phyloP scores from a whole-genome alignment of 2,797 vertebrate genomes.

The Paramormyrops hopkinsi region DNA sequence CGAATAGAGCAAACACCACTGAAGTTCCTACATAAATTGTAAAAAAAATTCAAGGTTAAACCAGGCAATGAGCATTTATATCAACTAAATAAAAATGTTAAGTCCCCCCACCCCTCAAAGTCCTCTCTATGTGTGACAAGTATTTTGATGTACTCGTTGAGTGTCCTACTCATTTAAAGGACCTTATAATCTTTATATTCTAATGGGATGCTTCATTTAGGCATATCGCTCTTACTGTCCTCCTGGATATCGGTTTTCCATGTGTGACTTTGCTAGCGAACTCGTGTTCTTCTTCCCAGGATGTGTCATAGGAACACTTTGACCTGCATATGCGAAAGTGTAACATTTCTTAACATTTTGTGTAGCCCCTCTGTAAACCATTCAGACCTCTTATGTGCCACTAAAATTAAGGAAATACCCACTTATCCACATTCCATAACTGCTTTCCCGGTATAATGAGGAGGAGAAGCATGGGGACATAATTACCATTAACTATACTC shows the following conservation, averaged over 20 bases:
- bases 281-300: neutral
- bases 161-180: neutral
- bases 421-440: neutral
- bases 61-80: neutral
- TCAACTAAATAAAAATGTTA: conserved; percentile 2
- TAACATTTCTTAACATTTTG: neutral
- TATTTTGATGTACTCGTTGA: neutral
- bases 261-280: neutral
- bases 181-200: neutral
- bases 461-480: neutral
- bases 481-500: neutral
- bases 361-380: neutral
- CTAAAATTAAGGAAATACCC: neutral
- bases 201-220: neutral
- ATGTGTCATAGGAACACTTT: neutral
- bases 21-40: neutral
- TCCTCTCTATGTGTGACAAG: neutral
- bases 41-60: neutral
- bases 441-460: neutral
- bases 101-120: neutral
- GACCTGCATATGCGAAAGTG: neutral
- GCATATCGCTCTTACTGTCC: neutral
- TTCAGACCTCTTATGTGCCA: neutral
- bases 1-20: neutral
- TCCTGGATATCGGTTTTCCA: neutral